Base-by-base conservation (phyloP, 2,888 invertebrate genomes). In the Oxytorus armatus region DNA sequence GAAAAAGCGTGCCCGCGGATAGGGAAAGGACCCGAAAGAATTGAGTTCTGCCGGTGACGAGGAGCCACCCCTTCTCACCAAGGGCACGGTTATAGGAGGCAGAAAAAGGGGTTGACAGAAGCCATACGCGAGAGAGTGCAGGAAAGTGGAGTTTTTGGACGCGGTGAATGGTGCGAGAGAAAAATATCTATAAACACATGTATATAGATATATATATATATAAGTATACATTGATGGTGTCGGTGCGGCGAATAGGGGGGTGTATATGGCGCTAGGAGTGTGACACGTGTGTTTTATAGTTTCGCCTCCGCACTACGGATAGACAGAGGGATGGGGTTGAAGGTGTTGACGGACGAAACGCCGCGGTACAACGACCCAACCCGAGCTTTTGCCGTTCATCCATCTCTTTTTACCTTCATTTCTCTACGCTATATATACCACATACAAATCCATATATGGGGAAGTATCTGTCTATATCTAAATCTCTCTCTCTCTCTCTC, bases 261-360 rank as follows among this genome's bases (percentile, higher is more conserved):
- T n/a, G n/a, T 65, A 73, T 84, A 79, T 86, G 83, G 85, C 81
- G 86, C 83, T 86, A 85, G 85, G 86, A 84, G 86, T 89, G 90
- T 89, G 88, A 88, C 90, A 89, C 88, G 90, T 89, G 90, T 90
- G 86, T 90, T 90, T 90, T 90, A 90, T 90, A 90, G 90, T 90
- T 90, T 89, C 86, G 86, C 86, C 85, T 83, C 21, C 21, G 1
- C 0, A 11, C 44, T 2, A 84, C 84, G 85, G 86, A n/a, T n/a
- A n/a, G n/a, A n/a, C n/a, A n/a, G 87, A 86, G 82, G 85, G 86
- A 86, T 86, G 86, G 87, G 81, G 86, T 87, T 83, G 89, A 51
- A 89, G 89, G 90, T 90, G 90, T 89, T 90, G 90, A 90, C 90
- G 90, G 89, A 90, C 89, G 88, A 87, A 87, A 87, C 87, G 79